These are phyloP conservation scores for Watsonalla cultraria DNA, from an alignment of 2,888 invertebrate genomes.

Conservation along the genomic window DNA sequence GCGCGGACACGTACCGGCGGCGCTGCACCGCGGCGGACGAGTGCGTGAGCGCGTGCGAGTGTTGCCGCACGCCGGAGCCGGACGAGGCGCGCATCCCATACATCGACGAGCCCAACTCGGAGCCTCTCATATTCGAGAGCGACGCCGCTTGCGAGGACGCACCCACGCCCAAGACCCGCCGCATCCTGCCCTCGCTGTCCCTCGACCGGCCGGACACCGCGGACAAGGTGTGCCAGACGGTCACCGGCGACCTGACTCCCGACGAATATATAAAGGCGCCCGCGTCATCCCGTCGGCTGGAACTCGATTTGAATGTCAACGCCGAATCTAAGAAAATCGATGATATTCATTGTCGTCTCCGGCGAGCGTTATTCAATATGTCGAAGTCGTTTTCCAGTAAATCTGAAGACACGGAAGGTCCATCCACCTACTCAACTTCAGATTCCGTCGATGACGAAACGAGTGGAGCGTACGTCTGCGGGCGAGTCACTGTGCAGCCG, in stretches of 20 bases:
- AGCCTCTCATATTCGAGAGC: conserved; percentile 68
- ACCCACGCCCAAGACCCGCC: conserved; percentile 60
- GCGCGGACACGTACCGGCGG: conserved; percentile 41
- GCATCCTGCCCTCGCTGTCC: conserved; percentile 66
- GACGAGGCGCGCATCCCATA: conserved; percentile 63
- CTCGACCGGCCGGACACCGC: conserved; percentile 52
- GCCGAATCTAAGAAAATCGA: conserved; percentile 45
- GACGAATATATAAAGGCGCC: neutral
- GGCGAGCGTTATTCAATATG: conserved; percentile 52
- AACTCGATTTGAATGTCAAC: conserved; percentile 49
- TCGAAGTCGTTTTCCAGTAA: conserved; percentile 54
- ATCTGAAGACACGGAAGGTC: conserved; percentile 59
- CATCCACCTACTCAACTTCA: conserved; percentile 56
- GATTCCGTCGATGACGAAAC: conserved; percentile 54
- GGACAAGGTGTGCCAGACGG: conserved; percentile 54
- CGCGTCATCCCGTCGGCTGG: conserved; percentile 21
- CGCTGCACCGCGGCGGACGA: conserved; percentile 61
- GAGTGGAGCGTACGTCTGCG: conserved; percentile 19
- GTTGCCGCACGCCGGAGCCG: conserved; percentile 68
- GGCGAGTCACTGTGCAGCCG: conserved; percentile 30
- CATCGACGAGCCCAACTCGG: conserved; percentile 68
- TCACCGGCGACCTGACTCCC: neutral
- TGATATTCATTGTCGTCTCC: conserved; percentile 53
- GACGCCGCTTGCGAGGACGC: conserved; percentile 46
- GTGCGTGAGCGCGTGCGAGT: conserved; percentile 68